Percentiles rank a stretch among this genome's conserved stretches.
These are phyloP conservation scores for Phenacoccus solenopsis DNA, from an alignment of 1,140 invertebrate species.

Conservation along the genomic window DNA sequence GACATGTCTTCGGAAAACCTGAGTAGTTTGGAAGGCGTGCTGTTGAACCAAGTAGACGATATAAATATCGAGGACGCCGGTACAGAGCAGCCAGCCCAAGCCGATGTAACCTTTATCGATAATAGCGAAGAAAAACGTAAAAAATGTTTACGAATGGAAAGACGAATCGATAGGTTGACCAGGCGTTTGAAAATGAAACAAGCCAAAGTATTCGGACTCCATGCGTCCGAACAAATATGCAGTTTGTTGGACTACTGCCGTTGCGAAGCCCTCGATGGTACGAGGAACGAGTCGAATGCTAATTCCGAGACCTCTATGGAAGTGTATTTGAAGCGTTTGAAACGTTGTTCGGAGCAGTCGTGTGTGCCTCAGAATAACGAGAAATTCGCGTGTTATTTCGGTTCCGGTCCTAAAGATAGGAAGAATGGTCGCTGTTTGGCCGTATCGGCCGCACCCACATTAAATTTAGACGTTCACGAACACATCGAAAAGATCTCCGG, in stretches of 20 bases:
- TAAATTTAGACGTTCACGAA: slow-evolving; percentile 34
- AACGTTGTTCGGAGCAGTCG: slow-evolving; percentile 34
- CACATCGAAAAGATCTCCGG: slow-evolving; percentile 52
- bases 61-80: not conserved
- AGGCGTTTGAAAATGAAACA: slow-evolving; percentile 62
- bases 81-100: not conserved
- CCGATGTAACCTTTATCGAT: slow-evolving; percentile 27
- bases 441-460: slow-evolving; percentile 38
- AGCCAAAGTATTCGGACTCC: slow-evolving; percentile 52
- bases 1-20: not conserved
- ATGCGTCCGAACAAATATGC: slow-evolving; percentile 58
- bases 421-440: slow-evolving; percentile 32
- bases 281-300: not conserved
- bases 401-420: slow-evolving; percentile 44
- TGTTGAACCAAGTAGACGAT: not conserved
- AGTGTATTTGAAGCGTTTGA: slow-evolving; percentile 40
- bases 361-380: slow-evolving; percentile 21
- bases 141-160: slow-evolving; percentile 48
- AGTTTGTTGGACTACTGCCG: slow-evolving; percentile 57
- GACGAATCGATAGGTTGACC: slow-evolving; percentile 53
- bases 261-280: slow-evolving; percentile 20
- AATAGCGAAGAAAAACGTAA: slow-evolving; percentile 33
- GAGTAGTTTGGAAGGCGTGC: not conserved
- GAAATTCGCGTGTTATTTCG: slow-evolving; percentile 39
- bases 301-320: slow-evolving; percentile 35